Evolutionary conservation across 1,140 invertebrate genomes (phyloP).

Genomic region (Scylla paramamosain): DNA sequence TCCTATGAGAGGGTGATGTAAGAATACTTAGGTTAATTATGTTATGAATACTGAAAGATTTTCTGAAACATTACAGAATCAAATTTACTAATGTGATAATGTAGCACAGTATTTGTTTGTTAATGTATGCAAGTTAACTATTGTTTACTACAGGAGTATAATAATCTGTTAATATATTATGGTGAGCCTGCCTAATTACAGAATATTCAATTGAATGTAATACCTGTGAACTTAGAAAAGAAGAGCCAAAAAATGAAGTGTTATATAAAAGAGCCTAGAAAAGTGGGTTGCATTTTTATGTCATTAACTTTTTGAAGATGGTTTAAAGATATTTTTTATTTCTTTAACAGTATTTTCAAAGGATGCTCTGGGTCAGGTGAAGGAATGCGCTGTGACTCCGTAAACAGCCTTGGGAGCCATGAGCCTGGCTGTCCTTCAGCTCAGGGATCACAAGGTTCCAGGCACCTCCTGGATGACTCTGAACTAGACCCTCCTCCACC

Average conservation of each 20-base stretch:
- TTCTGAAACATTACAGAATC: no score
- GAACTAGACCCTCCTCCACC: slow-evolving; percentile 75
- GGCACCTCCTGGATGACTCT: slow-evolving; percentile 80
- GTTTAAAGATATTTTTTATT: neutral
- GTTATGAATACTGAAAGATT: no score
- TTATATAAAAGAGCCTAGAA: neutral
- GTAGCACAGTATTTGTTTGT: no score
- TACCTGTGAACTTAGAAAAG: neutral
- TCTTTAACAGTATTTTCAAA: slow-evolving; percentile 74
- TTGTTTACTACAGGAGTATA: no score
- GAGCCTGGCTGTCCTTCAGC: slow-evolving; percentile 75
- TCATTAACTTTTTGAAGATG: neutral
- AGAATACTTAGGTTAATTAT: neutral
- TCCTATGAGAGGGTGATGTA: neutral
- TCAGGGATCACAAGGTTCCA: slow-evolving; percentile 74
- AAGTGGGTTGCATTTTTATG: no score
- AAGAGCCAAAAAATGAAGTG: neutral
- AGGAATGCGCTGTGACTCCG: slow-evolving; percentile 74
- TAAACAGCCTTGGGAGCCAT: slow-evolving; percentile 73
- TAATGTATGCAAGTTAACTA: no score
- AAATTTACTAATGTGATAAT: no score
- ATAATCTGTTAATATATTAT: no score
- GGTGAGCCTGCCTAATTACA: no score
- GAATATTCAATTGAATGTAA: neutral
- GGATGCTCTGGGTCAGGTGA: slow-evolving; percentile 69